Percentiles rank a stretch among this genome's conserved stretches.
These are phyloP conservation scores for Phyllostomus discolor DNA, from an alignment of 2,113 vertebrate genomes.

Conservation along the genomic window DNA sequence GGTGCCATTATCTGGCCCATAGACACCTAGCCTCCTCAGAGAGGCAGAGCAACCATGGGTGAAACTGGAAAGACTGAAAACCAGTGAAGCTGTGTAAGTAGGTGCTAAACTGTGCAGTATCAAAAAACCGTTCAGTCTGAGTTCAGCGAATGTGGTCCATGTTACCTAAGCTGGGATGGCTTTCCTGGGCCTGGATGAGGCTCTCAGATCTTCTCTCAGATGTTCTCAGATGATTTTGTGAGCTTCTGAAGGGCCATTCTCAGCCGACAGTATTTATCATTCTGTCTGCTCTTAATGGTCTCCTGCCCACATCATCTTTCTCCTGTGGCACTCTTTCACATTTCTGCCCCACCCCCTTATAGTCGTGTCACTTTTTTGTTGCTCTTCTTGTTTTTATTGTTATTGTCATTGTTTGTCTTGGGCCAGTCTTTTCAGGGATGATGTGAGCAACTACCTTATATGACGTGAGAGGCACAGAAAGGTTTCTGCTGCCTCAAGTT, in stretches of 20 bases:
- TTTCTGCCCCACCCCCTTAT: not conserved
- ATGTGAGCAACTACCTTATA: not conserved
- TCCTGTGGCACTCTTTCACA: not conserved
- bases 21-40: not conserved
- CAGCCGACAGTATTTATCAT: not conserved
- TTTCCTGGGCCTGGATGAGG: not conserved
- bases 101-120: not conserved
- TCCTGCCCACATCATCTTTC: not conserved
- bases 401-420: not conserved
- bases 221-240: not conserved
- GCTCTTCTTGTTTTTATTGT: not conserved
- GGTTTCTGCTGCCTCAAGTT: not conserved
- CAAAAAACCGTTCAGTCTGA: not conserved
- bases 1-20: not conserved
- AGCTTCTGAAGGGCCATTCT: not conserved
- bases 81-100: not conserved
- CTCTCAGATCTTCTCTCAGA: not conserved
- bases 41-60: not conserved
- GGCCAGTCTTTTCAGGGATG: not conserved
- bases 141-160: not conserved
- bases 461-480: not conserved
- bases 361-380: not conserved
- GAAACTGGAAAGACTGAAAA: not conserved
- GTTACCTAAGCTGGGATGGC: not conserved
- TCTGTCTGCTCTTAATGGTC: not conserved